Conservation (phyloP, 2,797 vertebrate genomes). For the Oophaga sylvatica region DNA sequence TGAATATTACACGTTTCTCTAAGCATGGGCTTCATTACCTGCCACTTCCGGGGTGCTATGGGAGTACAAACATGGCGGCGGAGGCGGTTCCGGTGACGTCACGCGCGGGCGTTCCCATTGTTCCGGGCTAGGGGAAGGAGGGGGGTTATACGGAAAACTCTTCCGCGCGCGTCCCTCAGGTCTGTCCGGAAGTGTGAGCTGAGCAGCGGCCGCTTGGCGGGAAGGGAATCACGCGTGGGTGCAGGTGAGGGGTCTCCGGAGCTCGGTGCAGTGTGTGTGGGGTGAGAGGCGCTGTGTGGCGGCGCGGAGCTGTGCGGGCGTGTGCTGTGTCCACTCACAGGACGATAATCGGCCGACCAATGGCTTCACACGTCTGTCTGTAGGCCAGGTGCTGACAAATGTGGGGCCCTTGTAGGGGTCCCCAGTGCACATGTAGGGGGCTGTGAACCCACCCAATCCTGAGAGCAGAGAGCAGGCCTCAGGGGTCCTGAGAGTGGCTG, state of each 20-base stretch:
- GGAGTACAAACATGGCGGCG: conserved; percentile 33
- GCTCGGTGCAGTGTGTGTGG: too few species aligned
- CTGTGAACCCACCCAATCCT: too few species aligned
- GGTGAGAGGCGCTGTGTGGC: background rate
- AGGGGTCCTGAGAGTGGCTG: too few species aligned
- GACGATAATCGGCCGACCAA: too few species aligned
- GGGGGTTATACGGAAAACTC: background rate
- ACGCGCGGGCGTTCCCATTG: background rate
- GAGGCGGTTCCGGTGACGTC: background rate
- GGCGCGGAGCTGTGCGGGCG: too few species aligned
- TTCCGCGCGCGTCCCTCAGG: background rate
- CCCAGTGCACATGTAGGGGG: too few species aligned
- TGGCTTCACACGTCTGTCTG: too few species aligned
- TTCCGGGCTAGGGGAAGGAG: background rate
- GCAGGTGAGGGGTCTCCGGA: background rate
- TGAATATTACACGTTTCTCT: background rate
- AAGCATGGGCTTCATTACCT: background rate
- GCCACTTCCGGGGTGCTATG: background rate
- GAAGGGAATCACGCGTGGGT: background rate
- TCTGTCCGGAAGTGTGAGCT: background rate
- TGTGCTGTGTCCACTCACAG: too few species aligned
- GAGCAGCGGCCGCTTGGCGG: conserved; percentile 12
- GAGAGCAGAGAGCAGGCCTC: too few species aligned
- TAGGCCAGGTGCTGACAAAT: too few species aligned
- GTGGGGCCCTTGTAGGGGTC: too few species aligned